Evolutionary conservation across 2,888 invertebrate genomes (phyloP), one percentile per base, ranked within the genome.

Genomic region (Hypercompe scribonia): DNA sequence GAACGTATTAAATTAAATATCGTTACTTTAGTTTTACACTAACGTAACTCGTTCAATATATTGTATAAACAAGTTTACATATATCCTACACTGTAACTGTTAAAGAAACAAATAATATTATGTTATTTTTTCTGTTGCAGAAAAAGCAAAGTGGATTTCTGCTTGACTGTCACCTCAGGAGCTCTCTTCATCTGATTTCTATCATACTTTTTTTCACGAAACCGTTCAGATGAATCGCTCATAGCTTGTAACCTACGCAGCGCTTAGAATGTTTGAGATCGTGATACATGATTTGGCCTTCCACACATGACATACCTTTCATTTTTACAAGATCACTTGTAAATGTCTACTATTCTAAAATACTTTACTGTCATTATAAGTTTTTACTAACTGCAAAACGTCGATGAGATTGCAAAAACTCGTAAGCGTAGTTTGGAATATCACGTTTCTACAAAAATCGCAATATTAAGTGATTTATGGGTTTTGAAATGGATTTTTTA

Each of bases 271-370:
- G 54, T 36, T 31, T 36, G 36, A 68, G 54, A 82, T 83, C 81
- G 86, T 85, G 86, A 80, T 84, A 81, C 85, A 86, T 82, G 85
- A 76, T 36, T 76, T 75, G 87, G 75, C 88, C 88, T 85, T 80
- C 84, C 71, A 71, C 71, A 67, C 73, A 39, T 65, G 61, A 58
- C 65, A 71, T 81, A 74, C 87, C 88, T 88, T 88, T 88, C 89
- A 79, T 84, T 86, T 87, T 84, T 84, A 83, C 70, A 65, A 74
- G 75, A 80, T 54, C 34, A 68, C 68, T 68, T 68, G n/a, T 36
- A 31, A 61, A 31, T 18, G 18, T 15, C 7, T 31, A 31, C 61
- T 61, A 61, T n/a, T 58, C 15, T 28, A 58, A 58, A 58, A 58
- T 28, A 15, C 58, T 28, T 54, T n/a, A 15, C 58, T 28, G 58